Conservation (phyloP, 2,888 invertebrate species). For the Furcula furcula region DNA sequence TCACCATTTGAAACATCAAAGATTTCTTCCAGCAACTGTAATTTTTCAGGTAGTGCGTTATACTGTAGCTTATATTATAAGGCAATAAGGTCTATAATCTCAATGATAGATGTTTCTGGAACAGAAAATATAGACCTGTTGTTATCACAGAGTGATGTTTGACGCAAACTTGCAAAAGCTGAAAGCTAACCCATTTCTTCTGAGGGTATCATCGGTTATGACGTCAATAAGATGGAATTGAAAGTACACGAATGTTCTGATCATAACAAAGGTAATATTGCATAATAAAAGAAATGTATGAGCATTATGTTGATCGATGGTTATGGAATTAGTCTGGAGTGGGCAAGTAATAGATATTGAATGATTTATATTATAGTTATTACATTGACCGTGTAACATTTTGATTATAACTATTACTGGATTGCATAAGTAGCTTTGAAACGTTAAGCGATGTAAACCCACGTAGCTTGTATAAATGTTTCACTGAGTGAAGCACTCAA, state of each 20-base stretch:
- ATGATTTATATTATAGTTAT: constrained; percentile 22
- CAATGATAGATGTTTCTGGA: constrained; percentile 13
- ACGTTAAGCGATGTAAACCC: not conserved
- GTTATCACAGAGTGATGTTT: constrained; percentile 41
- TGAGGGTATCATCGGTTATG: constrained; percentile 48
- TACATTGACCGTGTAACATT: constrained; percentile 31
- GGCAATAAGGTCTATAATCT: constrained; percentile 24
- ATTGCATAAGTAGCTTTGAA: not conserved
- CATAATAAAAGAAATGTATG: constrained; percentile 55
- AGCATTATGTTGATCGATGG: constrained; percentile 26
- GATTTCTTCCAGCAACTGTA: constrained; percentile 11
- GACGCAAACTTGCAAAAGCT: constrained; percentile 60
- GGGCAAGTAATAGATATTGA: constrained; percentile 14
- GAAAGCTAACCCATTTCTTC: constrained; percentile 70
- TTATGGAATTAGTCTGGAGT: constrained; percentile 20
- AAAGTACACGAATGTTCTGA: constrained; percentile 29
- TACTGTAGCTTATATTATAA: constrained; percentile 3
- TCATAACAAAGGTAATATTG: constrained; percentile 47
- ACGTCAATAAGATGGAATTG: constrained; percentile 63
- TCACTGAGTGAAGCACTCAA: too few species aligned
- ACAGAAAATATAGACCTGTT: constrained; percentile 26
- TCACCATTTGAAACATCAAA: constrained; percentile 12
- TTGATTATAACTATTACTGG: constrained; percentile 4
- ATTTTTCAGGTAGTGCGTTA: constrained; percentile 1
- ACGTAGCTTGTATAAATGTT: not conserved